phyloP scores from a whole-genome alignment of 2,113 vertebrate species.

The Phyllopteryx taeniolatus region DNA sequence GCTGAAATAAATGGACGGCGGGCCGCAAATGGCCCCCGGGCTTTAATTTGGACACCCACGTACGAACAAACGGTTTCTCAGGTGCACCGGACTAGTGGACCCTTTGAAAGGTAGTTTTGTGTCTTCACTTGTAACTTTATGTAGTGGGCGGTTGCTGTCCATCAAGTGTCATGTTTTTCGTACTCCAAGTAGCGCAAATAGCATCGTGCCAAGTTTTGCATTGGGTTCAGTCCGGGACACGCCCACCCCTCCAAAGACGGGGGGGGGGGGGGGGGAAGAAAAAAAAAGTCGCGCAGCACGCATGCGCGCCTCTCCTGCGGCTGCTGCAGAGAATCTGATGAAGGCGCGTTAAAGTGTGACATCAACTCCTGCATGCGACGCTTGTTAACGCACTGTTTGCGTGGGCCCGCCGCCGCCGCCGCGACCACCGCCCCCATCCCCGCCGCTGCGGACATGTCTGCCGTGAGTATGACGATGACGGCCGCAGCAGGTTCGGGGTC shows the following conservation, averaged over 20 bases:
- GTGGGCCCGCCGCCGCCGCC: background rate
- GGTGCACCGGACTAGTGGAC: no score
- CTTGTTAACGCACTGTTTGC: conserved; percentile 6
- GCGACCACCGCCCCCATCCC: background rate
- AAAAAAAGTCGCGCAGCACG: background rate
- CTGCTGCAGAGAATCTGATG: conserved; percentile 1
- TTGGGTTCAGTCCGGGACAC: background rate
- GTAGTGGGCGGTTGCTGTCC: no score
- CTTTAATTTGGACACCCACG: no score
- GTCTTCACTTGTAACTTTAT: no score
- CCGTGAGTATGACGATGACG: background rate
- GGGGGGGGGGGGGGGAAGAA: background rate
- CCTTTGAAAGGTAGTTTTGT: no score
- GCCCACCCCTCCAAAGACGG: background rate
- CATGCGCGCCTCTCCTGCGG: conserved; percentile 5
- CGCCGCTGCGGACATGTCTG: background rate
- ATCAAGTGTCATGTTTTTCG: background rate
- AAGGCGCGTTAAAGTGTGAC: background rate
- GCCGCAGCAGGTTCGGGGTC: background rate
- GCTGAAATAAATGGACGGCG: no score
- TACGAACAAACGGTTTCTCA: no score
- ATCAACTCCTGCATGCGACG: background rate
- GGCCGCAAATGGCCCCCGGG: no score
- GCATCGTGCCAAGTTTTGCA: background rate
- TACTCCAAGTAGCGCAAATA: background rate